Conservation (phyloP, 2,113 vertebrate species). For the Amphiprion ocellaris region DNA sequence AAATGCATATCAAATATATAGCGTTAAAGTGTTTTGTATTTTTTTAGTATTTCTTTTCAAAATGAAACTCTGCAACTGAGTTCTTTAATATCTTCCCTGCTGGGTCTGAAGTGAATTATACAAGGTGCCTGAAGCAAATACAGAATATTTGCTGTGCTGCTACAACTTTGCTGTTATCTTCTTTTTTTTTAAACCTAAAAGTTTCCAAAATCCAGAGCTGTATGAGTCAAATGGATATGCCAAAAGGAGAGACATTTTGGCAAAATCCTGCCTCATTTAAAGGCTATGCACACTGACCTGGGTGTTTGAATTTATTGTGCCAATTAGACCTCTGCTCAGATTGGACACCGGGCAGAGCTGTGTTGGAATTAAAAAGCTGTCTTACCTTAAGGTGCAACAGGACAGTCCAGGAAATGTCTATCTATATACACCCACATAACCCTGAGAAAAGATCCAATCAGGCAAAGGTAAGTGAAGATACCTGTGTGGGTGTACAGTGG, state of each 20-base stretch:
- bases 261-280: not conserved
- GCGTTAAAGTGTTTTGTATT: slow-evolving; percentile 7
- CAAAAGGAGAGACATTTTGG: slow-evolving; percentile 14
- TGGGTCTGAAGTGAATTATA: slow-evolving; percentile 63
- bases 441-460: slow-evolving; percentile 27
- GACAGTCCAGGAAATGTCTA: not conserved
- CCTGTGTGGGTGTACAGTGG: slow-evolving; percentile 1
- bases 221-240: slow-evolving; percentile 18
- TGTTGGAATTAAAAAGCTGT: not conserved
- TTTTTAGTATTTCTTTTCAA: slow-evolving; percentile 2
- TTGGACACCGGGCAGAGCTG: not conserved
- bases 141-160: slow-evolving; percentile 52
- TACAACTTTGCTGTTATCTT: slow-evolving; percentile 33
- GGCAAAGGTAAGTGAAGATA: slow-evolving; percentile 17
- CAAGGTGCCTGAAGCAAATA: slow-evolving; percentile 65
- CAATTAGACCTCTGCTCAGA: slow-evolving; percentile 6
- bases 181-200: slow-evolving; percentile 3
- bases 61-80: slow-evolving; percentile 43
- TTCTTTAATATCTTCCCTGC: slow-evolving; percentile 58
- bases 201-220: slow-evolving; percentile 12
- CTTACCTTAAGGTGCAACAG: not conserved
- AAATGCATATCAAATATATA: slow-evolving; percentile 52
- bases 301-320: slow-evolving; percentile 19
- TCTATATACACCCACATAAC: not conserved
- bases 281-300: slow-evolving; percentile 1